Percentiles rank a stretch among this genome's conserved stretches.
Conservation (phyloP, 1,140 invertebrate genomes). For the Meloidogyne exigua region DNA sequence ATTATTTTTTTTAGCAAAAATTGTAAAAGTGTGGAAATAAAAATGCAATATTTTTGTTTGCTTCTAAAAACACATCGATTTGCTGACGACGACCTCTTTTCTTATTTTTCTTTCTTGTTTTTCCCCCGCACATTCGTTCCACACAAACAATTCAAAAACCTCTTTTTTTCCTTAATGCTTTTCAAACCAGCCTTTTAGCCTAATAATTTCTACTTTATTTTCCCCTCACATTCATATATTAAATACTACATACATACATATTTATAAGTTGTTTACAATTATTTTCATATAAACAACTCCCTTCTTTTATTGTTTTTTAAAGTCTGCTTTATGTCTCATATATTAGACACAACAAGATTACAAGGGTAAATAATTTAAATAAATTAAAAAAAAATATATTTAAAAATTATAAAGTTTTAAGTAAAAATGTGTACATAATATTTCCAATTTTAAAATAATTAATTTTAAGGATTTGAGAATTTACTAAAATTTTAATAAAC, state of each 20-base stretch:
- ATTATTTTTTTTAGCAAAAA: background rate
- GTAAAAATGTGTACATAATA: too few species aligned
- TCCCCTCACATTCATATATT: too few species aligned
- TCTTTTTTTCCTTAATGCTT: background rate
- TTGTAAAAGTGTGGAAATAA: slow-evolving; percentile 2
- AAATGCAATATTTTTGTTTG: background rate
- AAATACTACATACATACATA: too few species aligned
- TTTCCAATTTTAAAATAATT: too few species aligned
- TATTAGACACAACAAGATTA: background rate
- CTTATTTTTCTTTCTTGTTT: background rate
- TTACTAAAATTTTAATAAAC: too few species aligned
- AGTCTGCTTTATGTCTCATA: too few species aligned
- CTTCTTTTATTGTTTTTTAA: too few species aligned
- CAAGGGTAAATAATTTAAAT: too few species aligned
- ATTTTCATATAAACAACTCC: background rate
- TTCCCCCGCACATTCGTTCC: background rate
- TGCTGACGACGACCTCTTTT: background rate
- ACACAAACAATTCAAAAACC: background rate
- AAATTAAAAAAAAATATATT: background rate
- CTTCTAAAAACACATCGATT: background rate
- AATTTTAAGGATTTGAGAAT: too few species aligned
- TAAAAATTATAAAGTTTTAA: too few species aligned
- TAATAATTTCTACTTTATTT: background rate
- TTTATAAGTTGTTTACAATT: background rate
- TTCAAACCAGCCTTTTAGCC: background rate